phyloP scores from a whole-genome alignment of 2,797 vertebrate genomes.

The Pogoniulus pusillus region DNA sequence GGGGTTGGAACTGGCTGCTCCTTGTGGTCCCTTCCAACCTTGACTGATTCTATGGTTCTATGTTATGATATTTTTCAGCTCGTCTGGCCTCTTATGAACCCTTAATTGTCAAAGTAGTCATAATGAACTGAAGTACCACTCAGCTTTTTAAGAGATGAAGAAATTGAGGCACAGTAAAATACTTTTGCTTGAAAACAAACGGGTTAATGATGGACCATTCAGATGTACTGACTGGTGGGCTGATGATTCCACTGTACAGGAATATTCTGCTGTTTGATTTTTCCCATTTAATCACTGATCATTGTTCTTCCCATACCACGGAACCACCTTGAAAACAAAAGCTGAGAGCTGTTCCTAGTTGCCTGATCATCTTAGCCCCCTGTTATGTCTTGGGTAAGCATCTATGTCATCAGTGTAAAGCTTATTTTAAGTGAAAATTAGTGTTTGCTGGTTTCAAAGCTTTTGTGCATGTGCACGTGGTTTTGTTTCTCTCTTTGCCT shows the following conservation, averaged over 20 bases:
- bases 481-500: neutral
- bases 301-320: neutral
- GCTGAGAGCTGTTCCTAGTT: neutral
- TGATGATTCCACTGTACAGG: neutral
- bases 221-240: neutral
- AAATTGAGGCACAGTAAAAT: neutral
- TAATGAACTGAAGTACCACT: neutral
- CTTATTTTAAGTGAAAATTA: conserved; percentile 15
- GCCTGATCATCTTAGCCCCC: neutral
- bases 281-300: neutral
- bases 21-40: no score
- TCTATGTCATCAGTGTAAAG: neutral
- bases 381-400: neutral
- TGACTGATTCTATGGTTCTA: no score
- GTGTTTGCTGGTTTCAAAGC: conserved; percentile 36
- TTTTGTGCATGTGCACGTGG: neutral
- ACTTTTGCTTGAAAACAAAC: fast-evolving
- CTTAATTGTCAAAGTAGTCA: neutral
- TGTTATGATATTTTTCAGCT: neutral
- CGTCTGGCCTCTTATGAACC: neutral
- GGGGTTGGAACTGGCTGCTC: no score
- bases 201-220: neutral
- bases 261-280: neutral
- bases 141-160: neutral
- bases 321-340: neutral